These are phyloP conservation scores for Enteromius fasciolatus DNA, from an alignment of 2,797 vertebrate genomes.

Conservation along the genomic window DNA sequence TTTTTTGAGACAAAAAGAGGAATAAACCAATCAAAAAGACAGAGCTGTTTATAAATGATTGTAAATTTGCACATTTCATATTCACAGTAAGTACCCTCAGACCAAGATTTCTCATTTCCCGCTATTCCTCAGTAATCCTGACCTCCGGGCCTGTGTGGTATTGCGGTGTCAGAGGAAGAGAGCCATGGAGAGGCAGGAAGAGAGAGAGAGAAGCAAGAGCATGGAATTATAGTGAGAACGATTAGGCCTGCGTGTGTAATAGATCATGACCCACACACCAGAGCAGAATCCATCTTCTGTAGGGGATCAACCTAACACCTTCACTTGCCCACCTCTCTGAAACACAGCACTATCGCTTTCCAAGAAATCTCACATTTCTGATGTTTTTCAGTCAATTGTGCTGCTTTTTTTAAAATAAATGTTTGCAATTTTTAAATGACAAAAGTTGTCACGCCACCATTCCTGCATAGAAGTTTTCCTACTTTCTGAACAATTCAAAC, in stretches of 20 bases:
- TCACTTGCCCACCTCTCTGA: conserved; percentile 16
- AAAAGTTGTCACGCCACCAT: neutral
- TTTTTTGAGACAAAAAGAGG: neutral
- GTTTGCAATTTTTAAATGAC: neutral
- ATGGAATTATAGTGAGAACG: conserved; percentile 26
- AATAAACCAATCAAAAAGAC: conserved; percentile 7
- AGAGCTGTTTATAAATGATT: conserved; percentile 8
- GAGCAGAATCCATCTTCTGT: conserved; percentile 37
- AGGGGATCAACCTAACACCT: conserved; percentile 24
- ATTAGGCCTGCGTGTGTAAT: conserved; percentile 40
- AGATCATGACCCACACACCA: conserved; percentile 36
- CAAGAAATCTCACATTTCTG: neutral
- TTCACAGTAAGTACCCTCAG: conserved; percentile 20
- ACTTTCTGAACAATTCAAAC: neutral
- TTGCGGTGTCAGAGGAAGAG: conserved; percentile 30
- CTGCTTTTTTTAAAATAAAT: neutral
- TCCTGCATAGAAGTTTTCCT: neutral
- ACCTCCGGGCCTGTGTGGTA: conserved; percentile 20
- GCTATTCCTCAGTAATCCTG: conserved; percentile 32
- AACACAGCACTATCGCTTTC: neutral
- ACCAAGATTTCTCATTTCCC: conserved; percentile 35
- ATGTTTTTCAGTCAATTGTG: conserved; percentile 20
- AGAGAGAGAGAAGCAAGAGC: neutral
- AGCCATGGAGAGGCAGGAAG: neutral
- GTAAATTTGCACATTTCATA: conserved; percentile 30